Conservation (phyloP, 2,113 vertebrate genomes). For the Pedetes capensis region DNA sequence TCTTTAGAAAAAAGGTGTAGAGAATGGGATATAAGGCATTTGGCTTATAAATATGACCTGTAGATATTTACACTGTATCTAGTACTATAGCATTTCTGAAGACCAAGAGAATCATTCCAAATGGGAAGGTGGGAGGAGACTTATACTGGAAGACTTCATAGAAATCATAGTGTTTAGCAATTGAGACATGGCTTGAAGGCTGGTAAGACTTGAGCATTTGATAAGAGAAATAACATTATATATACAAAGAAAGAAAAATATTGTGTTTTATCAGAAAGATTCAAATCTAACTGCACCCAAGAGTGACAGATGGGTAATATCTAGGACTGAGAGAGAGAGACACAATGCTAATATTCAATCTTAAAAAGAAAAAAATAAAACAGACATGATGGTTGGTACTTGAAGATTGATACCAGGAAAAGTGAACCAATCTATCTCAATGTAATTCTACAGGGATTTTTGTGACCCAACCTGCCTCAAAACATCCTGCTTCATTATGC, state of each 20-base stretch:
- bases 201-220: background rate
- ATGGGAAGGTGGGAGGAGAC: background rate
- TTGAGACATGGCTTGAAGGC: background rate
- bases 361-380: background rate
- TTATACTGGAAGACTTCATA: background rate
- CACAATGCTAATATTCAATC: background rate
- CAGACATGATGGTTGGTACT: background rate
- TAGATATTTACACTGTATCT: background rate
- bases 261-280: background rate
- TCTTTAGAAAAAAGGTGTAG: background rate
- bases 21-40: background rate
- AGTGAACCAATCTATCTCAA: background rate
- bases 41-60: background rate
- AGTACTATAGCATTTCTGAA: background rate
- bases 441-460: background rate
- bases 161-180: background rate
- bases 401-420: background rate
- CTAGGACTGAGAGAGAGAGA: background rate
- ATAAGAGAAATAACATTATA: background rate
- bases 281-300: fast-evolving
- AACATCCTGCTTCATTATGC: background rate
- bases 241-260: background rate
- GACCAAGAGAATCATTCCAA: background rate
- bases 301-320: background rate
- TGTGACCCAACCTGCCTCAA: background rate